Evolutionary conservation across 2,113 vertebrate species (phyloP), one percentile per base, ranked within the genome.

Genomic region (Peromyscus polionotus): DNA sequence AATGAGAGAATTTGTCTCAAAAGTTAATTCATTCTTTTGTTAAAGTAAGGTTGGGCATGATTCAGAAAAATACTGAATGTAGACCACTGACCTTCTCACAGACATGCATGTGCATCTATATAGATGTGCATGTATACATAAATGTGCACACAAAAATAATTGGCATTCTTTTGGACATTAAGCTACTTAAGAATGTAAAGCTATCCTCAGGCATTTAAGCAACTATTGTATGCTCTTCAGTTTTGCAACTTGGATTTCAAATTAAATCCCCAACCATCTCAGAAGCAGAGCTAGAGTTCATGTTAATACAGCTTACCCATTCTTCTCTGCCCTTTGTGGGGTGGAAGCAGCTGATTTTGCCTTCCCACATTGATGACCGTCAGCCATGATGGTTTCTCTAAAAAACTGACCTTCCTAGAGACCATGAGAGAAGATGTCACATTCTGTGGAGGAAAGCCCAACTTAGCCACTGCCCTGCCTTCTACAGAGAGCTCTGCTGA

Each of bases 301-400:
- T 2, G 12, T 11, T 39, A 5, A 22, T 4, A 42, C 1, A 22
- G 63, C 65, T n/a, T 14, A 0, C 11, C 7, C 42, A 28, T 19
- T 28, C 7, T 28, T 65, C 22, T 14, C 39, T 67, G 8, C 39
- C 61, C 83, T 86, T 20, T 20, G 51, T 9, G 0, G 0, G 51
- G 3, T 57, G 51, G 51, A 12, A 26, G 20, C 10, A n/a, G 11
- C 85, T 73, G 48, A 63, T 57, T 22, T 72, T 22, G 16, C 54
- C 51, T 17, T 28, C n/a, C 7, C 13, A 14, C 26, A 39, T 9
- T 73, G 51, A n/a, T 48, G 31, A 20, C 28, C 33, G 39, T 33
- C 17, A 48, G 28, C 9, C 39, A 36, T 51, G 42, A 11, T 65
- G 7, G 14, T 22, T 9, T 86, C 84, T 70, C 13, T 72, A 72